These are phyloP conservation scores for Leptodactylus fallax DNA, from an alignment of 2,797 vertebrate genomes.

Conservation along the genomic window DNA sequence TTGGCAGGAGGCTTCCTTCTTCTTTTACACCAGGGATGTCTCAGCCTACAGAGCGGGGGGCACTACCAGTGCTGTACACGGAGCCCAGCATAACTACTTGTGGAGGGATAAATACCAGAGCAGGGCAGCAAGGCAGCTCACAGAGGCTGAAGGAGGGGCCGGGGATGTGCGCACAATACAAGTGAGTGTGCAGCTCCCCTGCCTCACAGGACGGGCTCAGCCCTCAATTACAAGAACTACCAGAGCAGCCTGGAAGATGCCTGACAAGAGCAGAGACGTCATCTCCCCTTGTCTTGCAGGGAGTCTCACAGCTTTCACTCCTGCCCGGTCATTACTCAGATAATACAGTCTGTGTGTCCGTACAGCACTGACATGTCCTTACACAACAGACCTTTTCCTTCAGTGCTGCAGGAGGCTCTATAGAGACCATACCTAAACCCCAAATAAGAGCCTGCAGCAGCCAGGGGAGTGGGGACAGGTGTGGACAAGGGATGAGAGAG, in stretches of 20 bases:
- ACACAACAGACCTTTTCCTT: too few species aligned
- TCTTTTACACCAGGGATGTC: neutral
- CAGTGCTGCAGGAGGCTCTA: too few species aligned
- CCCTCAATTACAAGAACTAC: too few species aligned
- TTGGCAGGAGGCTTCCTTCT: neutral
- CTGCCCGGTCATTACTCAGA: too few species aligned
- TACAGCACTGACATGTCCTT: too few species aligned
- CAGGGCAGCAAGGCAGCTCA: neutral
- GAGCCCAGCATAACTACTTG: neutral
- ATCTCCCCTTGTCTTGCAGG: too few species aligned
- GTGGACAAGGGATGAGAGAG: too few species aligned
- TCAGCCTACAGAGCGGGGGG: neutral
- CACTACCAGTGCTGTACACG: neutral
- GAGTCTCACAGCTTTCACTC: too few species aligned
- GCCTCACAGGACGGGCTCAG: neutral
- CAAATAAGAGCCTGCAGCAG: too few species aligned
- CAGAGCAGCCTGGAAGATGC: neutral
- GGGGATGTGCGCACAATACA: neutral
- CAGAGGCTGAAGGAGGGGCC: conserved; percentile 8
- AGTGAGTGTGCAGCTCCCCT: neutral
- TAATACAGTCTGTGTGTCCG: too few species aligned
- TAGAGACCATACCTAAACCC: too few species aligned
- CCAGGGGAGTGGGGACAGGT: too few species aligned
- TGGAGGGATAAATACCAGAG: neutral
- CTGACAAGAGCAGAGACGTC: neutral